Conservation (phyloP, 2,888 invertebrate species). For the Luperina nickerlii region DNA sequence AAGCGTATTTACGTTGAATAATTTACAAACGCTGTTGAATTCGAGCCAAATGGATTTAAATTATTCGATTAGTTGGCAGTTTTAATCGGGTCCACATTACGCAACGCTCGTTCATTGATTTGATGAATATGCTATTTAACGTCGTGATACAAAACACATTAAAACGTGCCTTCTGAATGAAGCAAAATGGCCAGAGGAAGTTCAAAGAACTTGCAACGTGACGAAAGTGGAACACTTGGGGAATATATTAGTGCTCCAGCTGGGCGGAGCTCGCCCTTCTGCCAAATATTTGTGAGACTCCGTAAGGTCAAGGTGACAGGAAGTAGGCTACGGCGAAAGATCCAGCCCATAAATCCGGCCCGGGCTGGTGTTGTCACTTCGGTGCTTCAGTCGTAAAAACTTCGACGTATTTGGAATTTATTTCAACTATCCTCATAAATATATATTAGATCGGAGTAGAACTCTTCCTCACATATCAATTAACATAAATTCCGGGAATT, state of each 20-base stretch:
- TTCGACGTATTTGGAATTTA: conserved; percentile 55
- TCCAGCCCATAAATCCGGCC: conserved; percentile 51
- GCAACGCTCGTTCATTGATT: conserved; percentile 57
- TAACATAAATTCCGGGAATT: conserved; percentile 63
- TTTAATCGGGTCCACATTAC: conserved; percentile 61
- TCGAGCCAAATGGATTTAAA: conserved; percentile 60
- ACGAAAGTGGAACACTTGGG: conserved; percentile 55
- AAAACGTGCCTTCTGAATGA: conserved; percentile 39
- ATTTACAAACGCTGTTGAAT: conserved; percentile 57
- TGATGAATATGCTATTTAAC: conserved; percentile 61
- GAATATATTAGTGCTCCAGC: conserved; percentile 63
- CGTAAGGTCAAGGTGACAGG: conserved; percentile 59
- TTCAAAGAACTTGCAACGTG: conserved; percentile 56
- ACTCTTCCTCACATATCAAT: conserved; percentile 60
- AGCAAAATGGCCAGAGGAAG: conserved; percentile 36
- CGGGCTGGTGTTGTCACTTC: conserved; percentile 57
- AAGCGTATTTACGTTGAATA: conserved; percentile 53
- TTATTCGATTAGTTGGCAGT: conserved; percentile 63
- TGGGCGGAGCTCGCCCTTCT: conserved; percentile 59
- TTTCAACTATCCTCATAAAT: conserved; percentile 63
- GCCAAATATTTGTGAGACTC: conserved; percentile 63
- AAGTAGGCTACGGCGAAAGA: conserved; percentile 58
- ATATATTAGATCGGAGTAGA: conserved; percentile 52
- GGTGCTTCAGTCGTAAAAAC: conserved; percentile 58
- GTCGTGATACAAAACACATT: conserved; percentile 34